A percentile compares a stretch with the other conserved stretches of the same genome.
Evolutionary conservation across 53 echinoderm and acorn worm species (phyloP).

Genomic region (Luidia sarsii): DNA sequence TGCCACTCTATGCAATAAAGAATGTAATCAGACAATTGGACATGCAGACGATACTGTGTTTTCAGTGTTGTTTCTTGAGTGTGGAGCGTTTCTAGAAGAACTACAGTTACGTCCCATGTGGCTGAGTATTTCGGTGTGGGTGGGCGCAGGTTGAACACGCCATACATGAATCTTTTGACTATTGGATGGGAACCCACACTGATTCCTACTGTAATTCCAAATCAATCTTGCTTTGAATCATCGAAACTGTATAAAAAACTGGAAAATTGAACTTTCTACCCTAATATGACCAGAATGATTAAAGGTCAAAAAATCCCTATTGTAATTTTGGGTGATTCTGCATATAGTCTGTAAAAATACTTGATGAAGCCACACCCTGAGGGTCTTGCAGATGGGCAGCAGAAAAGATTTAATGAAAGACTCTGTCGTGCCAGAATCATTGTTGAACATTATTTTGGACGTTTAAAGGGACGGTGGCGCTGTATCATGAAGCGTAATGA

Average conservation of each 20-base stretch:
- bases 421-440: conserved; percentile 10
- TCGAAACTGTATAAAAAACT: conserved; percentile 29
- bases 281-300: neutral
- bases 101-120: too few species aligned
- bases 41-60: too few species aligned
- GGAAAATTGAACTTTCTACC: conserved; percentile 21
- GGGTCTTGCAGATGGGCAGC: conserved; percentile 9
- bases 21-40: too few species aligned
- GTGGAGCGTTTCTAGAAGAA: too few species aligned
- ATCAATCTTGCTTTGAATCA: too few species aligned
- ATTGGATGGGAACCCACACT: too few species aligned
- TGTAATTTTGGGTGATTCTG: conserved; percentile 37
- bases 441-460: conserved; percentile 38
- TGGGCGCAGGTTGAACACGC: too few species aligned
- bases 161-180: too few species aligned
- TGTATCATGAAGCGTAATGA: conserved; percentile 51
- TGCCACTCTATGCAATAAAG: neutral
- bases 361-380: conserved; percentile 41
- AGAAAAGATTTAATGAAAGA: conserved; percentile 45
- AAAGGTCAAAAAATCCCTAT: conserved; percentile 33
- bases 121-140: too few species aligned
- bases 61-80: too few species aligned
- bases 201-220: too few species aligned
- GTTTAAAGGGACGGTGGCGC: conserved; percentile 32
- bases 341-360: conserved; percentile 13